Conservation (phyloP, 1,140 invertebrate species). For the Aphidius ervi region DNA sequence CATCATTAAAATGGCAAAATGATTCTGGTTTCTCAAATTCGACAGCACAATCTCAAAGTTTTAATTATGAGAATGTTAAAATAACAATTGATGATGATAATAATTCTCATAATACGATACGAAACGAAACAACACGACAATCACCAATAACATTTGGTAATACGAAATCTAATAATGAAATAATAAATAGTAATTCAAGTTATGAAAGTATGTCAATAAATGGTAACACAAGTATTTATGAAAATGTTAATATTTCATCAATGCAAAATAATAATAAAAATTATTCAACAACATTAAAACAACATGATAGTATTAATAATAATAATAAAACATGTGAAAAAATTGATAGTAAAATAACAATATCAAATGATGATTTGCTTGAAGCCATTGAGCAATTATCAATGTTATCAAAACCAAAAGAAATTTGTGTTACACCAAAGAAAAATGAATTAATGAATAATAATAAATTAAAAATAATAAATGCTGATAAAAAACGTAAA, state of each 20-base stretch:
- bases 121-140: conserved; percentile 18
- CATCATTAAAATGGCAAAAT: conserved; percentile 28
- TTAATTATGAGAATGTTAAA: conserved; percentile 41
- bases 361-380: conserved; percentile 52
- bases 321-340: conserved; percentile 33
- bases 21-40: conserved; percentile 34
- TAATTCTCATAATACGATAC: neutral
- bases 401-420: conserved; percentile 46
- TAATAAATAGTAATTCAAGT: conserved; percentile 25
- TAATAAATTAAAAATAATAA: conserved; percentile 53
- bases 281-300: conserved; percentile 30
- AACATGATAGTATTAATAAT: conserved; percentile 31
- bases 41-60: conserved; percentile 32
- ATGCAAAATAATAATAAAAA: conserved; percentile 30
- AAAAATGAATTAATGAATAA: conserved; percentile 51
- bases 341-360: conserved; percentile 52
- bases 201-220: conserved; percentile 38
- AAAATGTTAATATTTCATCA: conserved; percentile 32
- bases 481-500: conserved; percentile 45
- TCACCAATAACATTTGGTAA: conserved; percentile 27
- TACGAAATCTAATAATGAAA: conserved; percentile 32
- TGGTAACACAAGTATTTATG: conserved; percentile 44
- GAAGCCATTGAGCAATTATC: conserved; percentile 49
- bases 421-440: conserved; percentile 39
- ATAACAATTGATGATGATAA: conserved; percentile 22